Base-by-base conservation (phyloP, 2,888 invertebrate genomes). In the Dugesia japonica region DNA sequence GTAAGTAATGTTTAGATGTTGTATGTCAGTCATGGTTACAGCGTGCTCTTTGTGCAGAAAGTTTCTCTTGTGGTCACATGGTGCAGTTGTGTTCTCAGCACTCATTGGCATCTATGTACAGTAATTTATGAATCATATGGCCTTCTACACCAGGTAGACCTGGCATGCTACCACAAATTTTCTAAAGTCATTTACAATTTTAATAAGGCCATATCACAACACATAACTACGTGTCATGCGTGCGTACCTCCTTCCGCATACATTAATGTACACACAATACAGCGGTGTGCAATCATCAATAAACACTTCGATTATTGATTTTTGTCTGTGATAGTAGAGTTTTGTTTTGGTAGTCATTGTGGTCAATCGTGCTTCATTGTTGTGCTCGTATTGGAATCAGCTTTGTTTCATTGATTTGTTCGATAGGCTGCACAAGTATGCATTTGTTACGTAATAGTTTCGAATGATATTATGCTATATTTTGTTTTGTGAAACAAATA, bases 381-480 rank as follows among this genome's bases (percentile, higher is more conserved):
- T 56, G 56, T 56, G 56, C 56, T 56, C 56, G 56, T 56, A 13
- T 56, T 56, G 56, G 56, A 56, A 56, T 56, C 56, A 56, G 56
- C 23, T 20, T 56, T 56, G 56, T 56, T 56, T 56, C 23, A 56
- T 56, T 56, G 56, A 56, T 56, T 23, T 56, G 56, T 23, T 56
- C n/a, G 56, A 56, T 23, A 56, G 56, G 23, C 56, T n/a, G 56
- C 56, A 56, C 56, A 56, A 56, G 56, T 56, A 23, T 56, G 56
- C 56, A 56, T 56, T 56, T 56, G 23, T 56, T 56, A 56, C 56
- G 56, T 56, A 56, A 56, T 56, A n/a, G n/a, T 56, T n/a, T 20
- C n/a, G 56, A 56, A 56, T 56, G 56, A 56, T 56, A 56, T 56
- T 23, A 31, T 31, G 31, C 31, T 31, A 31, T 31, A 31, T 31